Percentiles rank a stretch among this genome's conserved stretches.
phyloP scores from a whole-genome alignment of 2,888 invertebrate genomes.

The Odontothrips loti region DNA sequence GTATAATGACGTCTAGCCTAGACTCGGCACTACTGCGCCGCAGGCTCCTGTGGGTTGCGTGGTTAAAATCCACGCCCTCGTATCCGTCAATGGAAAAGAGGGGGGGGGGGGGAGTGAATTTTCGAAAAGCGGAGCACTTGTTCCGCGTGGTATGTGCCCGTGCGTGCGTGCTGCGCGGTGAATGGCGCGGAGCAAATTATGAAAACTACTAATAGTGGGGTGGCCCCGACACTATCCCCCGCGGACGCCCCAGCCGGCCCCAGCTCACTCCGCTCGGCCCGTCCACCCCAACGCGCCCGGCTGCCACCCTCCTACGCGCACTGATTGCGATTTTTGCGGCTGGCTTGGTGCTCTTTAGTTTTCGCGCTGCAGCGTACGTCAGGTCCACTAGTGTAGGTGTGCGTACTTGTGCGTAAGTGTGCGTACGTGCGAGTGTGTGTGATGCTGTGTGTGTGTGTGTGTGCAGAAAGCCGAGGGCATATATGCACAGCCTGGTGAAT shows the following conservation, averaged over 20 bases:
- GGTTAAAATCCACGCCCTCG: too few species aligned
- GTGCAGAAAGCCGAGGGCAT: too few species aligned
- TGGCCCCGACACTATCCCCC: too few species aligned
- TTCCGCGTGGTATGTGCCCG: background rate
- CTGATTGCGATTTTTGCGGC: slow-evolving; percentile 24
- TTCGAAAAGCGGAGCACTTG: background rate
- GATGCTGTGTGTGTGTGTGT: too few species aligned
- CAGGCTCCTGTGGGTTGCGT: too few species aligned
- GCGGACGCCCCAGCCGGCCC: too few species aligned
- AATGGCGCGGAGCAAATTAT: slow-evolving; percentile 13
- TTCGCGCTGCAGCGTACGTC: background rate
- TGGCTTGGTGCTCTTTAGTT: slow-evolving; percentile 11
- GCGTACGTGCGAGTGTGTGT: background rate
- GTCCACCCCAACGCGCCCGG: background rate
- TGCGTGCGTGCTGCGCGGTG: background rate
- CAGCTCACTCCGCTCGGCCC: background rate
- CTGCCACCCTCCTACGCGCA: background rate
- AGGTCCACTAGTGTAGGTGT: too few species aligned
- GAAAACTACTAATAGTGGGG: slow-evolving; percentile 2
- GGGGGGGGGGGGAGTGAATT: background rate
- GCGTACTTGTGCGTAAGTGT: background rate
- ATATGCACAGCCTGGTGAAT: too few species aligned
- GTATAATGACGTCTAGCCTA: background rate
- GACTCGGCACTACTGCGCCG: too few species aligned
- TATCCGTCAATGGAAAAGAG: background rate